phyloP scores from a whole-genome alignment of 2,888 invertebrate genomes.

The Macrosiphum euphorbiae region DNA sequence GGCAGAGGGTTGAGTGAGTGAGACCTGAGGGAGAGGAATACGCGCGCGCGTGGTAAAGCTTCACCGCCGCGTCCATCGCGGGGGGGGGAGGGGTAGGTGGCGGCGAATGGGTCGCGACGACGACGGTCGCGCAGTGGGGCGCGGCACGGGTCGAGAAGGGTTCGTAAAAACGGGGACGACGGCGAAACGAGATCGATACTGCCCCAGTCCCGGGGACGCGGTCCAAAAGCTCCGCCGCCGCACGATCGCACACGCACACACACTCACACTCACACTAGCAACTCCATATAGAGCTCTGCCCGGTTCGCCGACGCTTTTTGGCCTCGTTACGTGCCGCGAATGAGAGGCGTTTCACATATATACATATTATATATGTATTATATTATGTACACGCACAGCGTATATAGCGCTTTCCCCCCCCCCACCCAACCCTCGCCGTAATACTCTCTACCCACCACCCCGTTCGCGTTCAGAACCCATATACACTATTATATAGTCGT shows the following conservation, averaged over 20 bases:
- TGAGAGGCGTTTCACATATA: constrained; percentile 40
- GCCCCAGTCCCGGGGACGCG: constrained; percentile 64
- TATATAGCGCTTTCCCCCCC: not conserved
- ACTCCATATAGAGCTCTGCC: constrained; percentile 35
- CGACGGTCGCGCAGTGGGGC: constrained; percentile 67
- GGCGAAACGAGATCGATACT: constrained; percentile 59
- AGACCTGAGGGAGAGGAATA: not conserved
- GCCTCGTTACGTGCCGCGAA: constrained; percentile 64
- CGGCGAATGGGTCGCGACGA: constrained; percentile 66
- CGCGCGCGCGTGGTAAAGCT: not conserved
- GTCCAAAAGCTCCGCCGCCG: constrained; percentile 57
- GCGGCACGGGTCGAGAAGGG: constrained; percentile 10
- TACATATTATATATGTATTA: constrained; percentile 18
- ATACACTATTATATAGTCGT: not conserved
- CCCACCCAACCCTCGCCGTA: not conserved
- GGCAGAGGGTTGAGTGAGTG: not conserved
- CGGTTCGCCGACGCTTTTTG: constrained; percentile 60
- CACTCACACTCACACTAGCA: not conserved
- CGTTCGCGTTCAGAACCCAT: not conserved
- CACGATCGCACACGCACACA: not conserved
- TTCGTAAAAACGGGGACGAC: constrained; percentile 46
- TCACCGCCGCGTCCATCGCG: constrained; percentile 67
- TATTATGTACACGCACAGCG: constrained; percentile 8
- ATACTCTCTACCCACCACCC: not conserved
- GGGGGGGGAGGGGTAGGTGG: constrained; percentile 68